Conservation (phyloP, 2,113 vertebrate species). For the Sander lucioperca region DNA sequence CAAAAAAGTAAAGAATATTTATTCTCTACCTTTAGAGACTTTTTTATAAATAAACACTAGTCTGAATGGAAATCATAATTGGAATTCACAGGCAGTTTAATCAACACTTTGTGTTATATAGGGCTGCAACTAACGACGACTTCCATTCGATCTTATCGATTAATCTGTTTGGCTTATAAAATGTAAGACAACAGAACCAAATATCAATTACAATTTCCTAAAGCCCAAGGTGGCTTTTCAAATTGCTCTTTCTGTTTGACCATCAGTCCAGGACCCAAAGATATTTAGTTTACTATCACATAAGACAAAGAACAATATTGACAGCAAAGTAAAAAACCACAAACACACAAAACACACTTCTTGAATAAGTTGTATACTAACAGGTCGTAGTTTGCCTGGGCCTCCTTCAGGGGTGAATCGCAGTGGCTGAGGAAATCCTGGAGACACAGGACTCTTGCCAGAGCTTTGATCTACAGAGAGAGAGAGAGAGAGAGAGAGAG, state of each 20-base stretch:
- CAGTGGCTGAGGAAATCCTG: conserved; percentile 88
- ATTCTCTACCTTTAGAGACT: neutral
- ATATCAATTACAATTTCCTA: neutral
- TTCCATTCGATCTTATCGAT: neutral
- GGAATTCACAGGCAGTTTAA: neutral
- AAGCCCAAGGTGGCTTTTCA: neutral
- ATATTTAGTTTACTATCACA: neutral
- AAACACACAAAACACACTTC: conserved; percentile 4
- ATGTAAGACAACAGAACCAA: neutral
- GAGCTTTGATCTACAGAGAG: conserved; percentile 89
- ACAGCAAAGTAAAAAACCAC: neutral
- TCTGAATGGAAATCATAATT: neutral
- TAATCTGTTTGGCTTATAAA: neutral
- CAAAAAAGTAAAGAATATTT: neutral
- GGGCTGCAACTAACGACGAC: neutral
- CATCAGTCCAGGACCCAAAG: neutral
- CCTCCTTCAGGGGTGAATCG: conserved; percentile 89
- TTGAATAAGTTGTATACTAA: conserved; percentile 76
- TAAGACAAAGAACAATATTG: neutral
- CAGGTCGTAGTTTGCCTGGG: conserved; percentile 93
- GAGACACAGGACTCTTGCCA: conserved; percentile 88
- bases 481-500: neutral
- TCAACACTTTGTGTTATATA: neutral
- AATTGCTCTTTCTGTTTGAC: too few relatives aligned
- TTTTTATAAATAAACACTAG: neutral